These are phyloP conservation scores for Mimachlamys varia DNA, from an alignment of 2,888 invertebrate genomes.

Conservation along the genomic window DNA sequence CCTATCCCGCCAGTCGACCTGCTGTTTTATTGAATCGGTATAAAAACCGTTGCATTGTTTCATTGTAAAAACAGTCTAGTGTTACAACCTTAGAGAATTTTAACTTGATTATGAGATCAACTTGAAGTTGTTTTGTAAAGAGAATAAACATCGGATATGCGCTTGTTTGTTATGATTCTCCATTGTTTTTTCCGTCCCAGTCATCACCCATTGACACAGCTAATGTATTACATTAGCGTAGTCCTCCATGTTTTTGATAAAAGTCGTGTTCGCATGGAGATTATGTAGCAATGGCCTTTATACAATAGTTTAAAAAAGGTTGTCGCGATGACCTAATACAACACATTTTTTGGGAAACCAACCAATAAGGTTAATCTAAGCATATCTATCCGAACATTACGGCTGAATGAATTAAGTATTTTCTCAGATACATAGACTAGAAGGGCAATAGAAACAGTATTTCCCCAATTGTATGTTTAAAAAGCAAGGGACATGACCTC, in stretches of 20 bases:
- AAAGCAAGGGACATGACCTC: neutral
- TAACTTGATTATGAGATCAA: neutral
- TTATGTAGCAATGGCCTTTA: neutral
- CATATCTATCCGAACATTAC: neutral
- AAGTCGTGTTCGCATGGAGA: neutral
- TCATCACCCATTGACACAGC: neutral
- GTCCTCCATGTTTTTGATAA: neutral
- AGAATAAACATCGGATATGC: neutral
- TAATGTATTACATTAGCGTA: neutral
- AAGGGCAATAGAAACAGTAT: neutral
- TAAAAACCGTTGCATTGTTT: too few relatives aligned
- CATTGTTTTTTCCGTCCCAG: neutral
- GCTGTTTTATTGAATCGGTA: neutral
- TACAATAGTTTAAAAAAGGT: neutral
- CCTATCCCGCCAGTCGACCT: neutral
- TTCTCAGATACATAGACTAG: neutral
- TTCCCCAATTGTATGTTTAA: neutral
- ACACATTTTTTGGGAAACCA: neutral
- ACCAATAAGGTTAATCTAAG: neutral
- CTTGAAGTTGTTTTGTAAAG: neutral
- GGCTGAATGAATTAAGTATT: neutral
- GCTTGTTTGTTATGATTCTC: neutral
- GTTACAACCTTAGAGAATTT: neutral
- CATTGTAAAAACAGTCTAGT: conserved; percentile 6
- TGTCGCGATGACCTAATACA: neutral